Conservation (phyloP, 1,140 invertebrate species). For the Saccostrea echinata region DNA sequence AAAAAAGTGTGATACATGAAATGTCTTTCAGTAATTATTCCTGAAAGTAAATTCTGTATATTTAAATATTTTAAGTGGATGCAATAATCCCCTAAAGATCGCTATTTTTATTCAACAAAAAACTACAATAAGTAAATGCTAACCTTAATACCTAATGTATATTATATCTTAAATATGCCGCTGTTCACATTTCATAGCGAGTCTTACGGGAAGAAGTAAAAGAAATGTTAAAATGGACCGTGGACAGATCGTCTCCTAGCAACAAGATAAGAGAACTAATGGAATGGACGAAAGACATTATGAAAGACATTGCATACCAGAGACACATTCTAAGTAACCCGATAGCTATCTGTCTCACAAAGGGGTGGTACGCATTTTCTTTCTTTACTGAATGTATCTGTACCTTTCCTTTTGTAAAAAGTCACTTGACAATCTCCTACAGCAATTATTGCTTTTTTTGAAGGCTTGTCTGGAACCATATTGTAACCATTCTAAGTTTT, state of each 20-base stretch:
- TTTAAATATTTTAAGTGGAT: too few relatives aligned
- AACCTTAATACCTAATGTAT: too few relatives aligned
- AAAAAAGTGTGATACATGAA: too few relatives aligned
- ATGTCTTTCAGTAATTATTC: too few relatives aligned
- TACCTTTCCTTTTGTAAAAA: background rate
- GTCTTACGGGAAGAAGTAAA: slow-evolving; percentile 79
- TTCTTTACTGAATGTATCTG: background rate
- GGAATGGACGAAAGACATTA: slow-evolving; percentile 79
- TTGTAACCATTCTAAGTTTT: slow-evolving; percentile 76
- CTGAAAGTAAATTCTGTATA: too few relatives aligned
- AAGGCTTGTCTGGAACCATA: slow-evolving; percentile 78
- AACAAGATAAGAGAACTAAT: slow-evolving; percentile 80
- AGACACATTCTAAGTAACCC: slow-evolving; percentile 76
- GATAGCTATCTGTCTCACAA: slow-evolving; percentile 74
- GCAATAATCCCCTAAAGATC: too few relatives aligned
- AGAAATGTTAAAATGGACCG: slow-evolving; percentile 79
- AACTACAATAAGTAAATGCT: too few relatives aligned
- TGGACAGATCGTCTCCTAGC: slow-evolving; percentile 79
- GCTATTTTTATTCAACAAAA: too few relatives aligned
- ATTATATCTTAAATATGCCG: too few relatives aligned
- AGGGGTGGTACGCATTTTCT: slow-evolving; percentile 70
- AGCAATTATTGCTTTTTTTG: background rate
- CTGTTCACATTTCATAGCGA: slow-evolving; percentile 68
- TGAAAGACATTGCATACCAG: slow-evolving; percentile 80
- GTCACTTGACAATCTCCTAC: background rate